Evolutionary conservation across 2,888 invertebrate genomes (phyloP).

Genomic region (Fragum sueziense): DNA sequence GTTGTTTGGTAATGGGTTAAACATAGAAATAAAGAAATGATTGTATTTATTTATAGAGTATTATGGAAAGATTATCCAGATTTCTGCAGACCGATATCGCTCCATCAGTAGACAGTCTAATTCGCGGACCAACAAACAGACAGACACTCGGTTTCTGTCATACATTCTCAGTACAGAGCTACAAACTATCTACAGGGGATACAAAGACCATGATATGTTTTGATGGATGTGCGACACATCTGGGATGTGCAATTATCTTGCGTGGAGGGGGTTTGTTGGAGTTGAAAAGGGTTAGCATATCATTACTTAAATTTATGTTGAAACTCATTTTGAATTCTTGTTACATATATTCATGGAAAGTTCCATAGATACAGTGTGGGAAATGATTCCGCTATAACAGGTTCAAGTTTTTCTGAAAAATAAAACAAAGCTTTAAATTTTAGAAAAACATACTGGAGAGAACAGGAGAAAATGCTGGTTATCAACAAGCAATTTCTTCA

Average conservation of each 20-base stretch:
- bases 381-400: too few species aligned
- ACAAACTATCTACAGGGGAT: conserved; percentile 78
- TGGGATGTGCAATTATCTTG: conserved; percentile 93
- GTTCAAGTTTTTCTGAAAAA: too few species aligned
- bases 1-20: too few species aligned
- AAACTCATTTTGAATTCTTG: too few species aligned
- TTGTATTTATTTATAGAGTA: conserved; percentile 85
- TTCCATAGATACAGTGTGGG: too few species aligned
- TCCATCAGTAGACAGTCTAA: conserved; percentile 92
- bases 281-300: conserved; percentile 86
- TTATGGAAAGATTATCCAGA: conserved; percentile 90
- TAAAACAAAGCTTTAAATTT: too few species aligned
- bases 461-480: not conserved
- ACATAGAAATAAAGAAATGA: too few species aligned
- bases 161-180: conserved; percentile 88
- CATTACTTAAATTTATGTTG: too few species aligned
- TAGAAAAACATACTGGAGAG: not conserved
- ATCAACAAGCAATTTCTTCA: not conserved
- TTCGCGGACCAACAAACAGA: conserved; percentile 85
- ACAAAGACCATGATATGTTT: conserved; percentile 95
- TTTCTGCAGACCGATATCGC: conserved; percentile 93
- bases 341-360: too few species aligned
- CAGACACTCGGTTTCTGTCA: conserved; percentile 93
- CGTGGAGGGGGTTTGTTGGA: conserved; percentile 90
- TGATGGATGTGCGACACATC: conserved; percentile 93